Conservation (phyloP, 2,113 vertebrate species). For the Chloropsis cyanopogon region DNA sequence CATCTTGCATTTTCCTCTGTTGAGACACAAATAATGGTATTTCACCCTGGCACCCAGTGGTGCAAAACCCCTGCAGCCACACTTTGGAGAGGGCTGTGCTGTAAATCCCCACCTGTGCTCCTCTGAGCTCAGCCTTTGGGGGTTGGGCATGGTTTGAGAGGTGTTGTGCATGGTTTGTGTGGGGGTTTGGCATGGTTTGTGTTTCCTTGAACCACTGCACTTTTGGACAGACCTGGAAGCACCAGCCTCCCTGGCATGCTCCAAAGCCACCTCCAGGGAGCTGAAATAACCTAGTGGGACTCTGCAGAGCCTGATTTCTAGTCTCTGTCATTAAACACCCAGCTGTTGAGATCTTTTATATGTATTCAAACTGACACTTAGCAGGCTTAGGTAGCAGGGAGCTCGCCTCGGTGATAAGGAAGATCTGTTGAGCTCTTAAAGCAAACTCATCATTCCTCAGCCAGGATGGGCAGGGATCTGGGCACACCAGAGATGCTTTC, state of each 20-base stretch:
- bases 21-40: background rate
- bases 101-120: background rate
- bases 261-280: background rate
- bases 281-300: conserved; percentile 16
- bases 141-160: background rate
- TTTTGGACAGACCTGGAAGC: background rate
- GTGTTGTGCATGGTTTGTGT: background rate
- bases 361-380: background rate
- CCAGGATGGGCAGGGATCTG: background rate
- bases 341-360: conserved; percentile 18
- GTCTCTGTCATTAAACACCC: conserved; percentile 26
- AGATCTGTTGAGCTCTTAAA: background rate
- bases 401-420: background rate
- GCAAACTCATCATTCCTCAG: background rate
- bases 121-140: background rate
- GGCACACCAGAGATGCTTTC: background rate
- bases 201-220: accelerated
- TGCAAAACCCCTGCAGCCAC: background rate
- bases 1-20: background rate
- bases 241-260: background rate
- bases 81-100: background rate
- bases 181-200: background rate
- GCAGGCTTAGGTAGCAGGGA: background rate
- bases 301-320: background rate
- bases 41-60: accelerated